phyloP scores from a whole-genome alignment of 1,140 invertebrate species.

The Tetramorium simillimum region DNA sequence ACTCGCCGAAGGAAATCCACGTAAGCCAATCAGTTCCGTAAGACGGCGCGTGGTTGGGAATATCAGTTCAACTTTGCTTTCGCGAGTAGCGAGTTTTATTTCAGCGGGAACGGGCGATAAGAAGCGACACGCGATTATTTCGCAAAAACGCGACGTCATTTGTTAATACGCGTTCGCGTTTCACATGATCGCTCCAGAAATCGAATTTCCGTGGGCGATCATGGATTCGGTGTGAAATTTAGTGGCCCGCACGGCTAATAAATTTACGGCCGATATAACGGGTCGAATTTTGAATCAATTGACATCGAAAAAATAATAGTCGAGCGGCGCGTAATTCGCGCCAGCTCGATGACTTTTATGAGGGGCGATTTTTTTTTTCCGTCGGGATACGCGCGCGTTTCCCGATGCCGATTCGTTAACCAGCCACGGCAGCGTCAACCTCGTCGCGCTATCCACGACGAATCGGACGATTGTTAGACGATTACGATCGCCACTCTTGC shows the following conservation, averaged over 20 bases:
- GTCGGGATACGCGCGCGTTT: background rate
- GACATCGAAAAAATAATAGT: conserved; percentile 42
- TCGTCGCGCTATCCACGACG: conserved; percentile 23
- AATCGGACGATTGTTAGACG: conserved; percentile 11
- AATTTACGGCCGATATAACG: conserved; percentile 36
- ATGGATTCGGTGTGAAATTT: conserved; percentile 45
- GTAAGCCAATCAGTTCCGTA: background rate
- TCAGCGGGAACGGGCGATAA: background rate
- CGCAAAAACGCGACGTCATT: background rate
- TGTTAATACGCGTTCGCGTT: conserved; percentile 8
- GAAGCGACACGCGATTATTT: background rate
- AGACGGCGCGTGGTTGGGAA: conserved; percentile 2
- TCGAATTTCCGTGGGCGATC: conserved; percentile 53
- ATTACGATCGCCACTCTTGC: conserved; percentile 20
- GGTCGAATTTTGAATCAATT: conserved; percentile 59
- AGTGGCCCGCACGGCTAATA: conserved; percentile 49
- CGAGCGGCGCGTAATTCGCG: conserved; percentile 27
- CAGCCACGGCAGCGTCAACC: background rate
- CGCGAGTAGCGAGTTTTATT: background rate
- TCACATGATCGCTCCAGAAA: conserved; percentile 45
- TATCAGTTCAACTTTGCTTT: background rate
- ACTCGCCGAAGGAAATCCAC: conserved; percentile 7
- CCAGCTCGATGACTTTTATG: conserved; percentile 56
- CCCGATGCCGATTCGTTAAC: conserved; percentile 37
- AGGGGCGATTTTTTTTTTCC: conserved; percentile 45